Evolutionary conservation across 2,113 vertebrate species (phyloP), one percentile per base, ranked within the genome.

Genomic region (Cynocephalus volans): DNA sequence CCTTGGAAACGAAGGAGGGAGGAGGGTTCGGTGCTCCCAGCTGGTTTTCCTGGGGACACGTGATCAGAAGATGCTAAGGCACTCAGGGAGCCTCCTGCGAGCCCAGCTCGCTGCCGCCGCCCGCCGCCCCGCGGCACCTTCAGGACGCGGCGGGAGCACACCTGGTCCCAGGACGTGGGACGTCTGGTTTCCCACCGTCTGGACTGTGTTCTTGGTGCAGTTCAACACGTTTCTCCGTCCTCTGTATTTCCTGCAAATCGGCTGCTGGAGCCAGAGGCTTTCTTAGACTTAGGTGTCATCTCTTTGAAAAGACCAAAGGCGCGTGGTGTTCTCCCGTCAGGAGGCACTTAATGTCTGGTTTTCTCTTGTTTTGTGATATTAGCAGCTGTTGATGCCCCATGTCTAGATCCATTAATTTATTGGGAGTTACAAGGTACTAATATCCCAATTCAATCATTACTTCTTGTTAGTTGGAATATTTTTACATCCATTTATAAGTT

Each of bases 81-180:
- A 99, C 99, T 99, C 98, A 98, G 98, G 98, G 98, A 98, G 98
- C 98, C 98, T 98, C 98, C 98, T 98, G 98, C 84, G 98, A 98
- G 98, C 98, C 98, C 98, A 93, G 98, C 98, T 98, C 95, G 89
- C 97, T 97, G 96, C 98, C 94, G 97, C 97, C 96, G 2, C 89
- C 98, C 93, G 91, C 98, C 98, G 41, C 41, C 41, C 41, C 88
- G 58, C 88, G 94, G 98, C 97, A 98, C 98, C 98, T 98, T 98
- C 98, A 96, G 97, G 97, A 79, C 95, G 93, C 88, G 50, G 93
- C 97, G 97, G 98, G 97, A 79, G 98, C 95, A 36, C 92, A 89
- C 97, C 97, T 65, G 52, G 96, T 41, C 41, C 41, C 41, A 41
- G 41, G 41, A 41, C 41, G 41, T 41, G 3, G 41, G 41, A n/a